Base-by-base conservation (phyloP, 2,113 vertebrate species). In the Forbesichthys papilliferus region DNA sequence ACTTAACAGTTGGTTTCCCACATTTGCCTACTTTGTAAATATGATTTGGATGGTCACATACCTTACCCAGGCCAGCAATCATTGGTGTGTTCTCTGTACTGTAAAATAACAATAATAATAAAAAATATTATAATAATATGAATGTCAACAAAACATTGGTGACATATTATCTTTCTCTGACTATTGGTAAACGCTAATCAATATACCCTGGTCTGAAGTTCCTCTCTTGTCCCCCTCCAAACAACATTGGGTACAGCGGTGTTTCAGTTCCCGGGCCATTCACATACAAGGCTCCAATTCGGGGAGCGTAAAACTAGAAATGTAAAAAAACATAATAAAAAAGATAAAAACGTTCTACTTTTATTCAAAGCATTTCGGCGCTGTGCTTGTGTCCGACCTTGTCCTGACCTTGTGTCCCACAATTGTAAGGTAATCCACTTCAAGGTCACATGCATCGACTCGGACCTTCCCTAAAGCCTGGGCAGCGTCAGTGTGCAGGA, bases 21-120 rank as follows among this genome's bases (percentile, higher is more conserved):
- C 27, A 27, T 27, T 27, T 27, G 27, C 27, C 27, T 3, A 27
- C 2, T 27, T 42, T 42, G 7, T 42, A 42, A 6, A 42, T 42
- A 42, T 42, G 36, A 7, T 7, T 42, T 42, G 7, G 7, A 48
- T 33, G 42, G 42, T 77, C 61, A 71, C 59, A 14, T 82, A 99
- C 98, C 95, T 97, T 97, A 68, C 98, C 96, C 0, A 99, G 94
- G 66, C 96, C 98, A 0, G 95, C 96, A 0, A 99, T 98, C 97
- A 99, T 99, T 0, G 95, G 90, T 7, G 97, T 98, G 90, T 99
- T 99, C 88, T 99, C 98, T 0, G 98, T 99, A 71, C 98, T 99
- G 86, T 3, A 82, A 87, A 66, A 10, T 86, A 55, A 18, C 82
- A 51, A 79, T 14, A 66, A 64, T 58, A 16, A 0, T 66, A 16